Base-by-base conservation (phyloP, 1,140 invertebrate species). In the Temnothorax nylanderi region DNA sequence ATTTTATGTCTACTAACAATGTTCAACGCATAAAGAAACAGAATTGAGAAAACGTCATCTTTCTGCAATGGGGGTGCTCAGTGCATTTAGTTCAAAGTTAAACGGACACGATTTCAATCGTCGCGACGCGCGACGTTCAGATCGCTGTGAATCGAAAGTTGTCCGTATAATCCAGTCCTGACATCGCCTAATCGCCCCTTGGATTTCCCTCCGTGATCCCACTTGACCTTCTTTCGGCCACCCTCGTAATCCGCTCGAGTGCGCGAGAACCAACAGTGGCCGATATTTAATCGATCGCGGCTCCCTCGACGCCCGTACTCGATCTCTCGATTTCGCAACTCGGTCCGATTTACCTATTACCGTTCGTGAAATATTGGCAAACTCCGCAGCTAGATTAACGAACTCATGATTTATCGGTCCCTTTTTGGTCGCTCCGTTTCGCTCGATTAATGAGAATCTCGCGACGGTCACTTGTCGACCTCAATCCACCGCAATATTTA, bases 221-320 rank as follows among this genome's bases (percentile, higher is more conserved):
- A 60, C 62, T 85, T 77, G 88, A 84, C 72, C 88, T 87, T 87
- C 89, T 87, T 88, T 74, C 77, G 51, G 2, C 18, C 82, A 34
- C 34, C 56, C 76, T 60, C 62, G 77, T 89, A 89, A 89, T 89
- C 88, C 80, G 32, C 11, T 18, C n/a, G 44, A 60, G 77, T 56
- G 88, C 78, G 86, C 88, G 74, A 58, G 49, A 72, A 64, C 37
- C 74, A 67, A 80, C 51, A 65, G 37, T 16, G 5, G 37, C 60
- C 85, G 88, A 87, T 88, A 72, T 81, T 82, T 88, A 85, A 90
- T 90, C 88, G 89, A 90, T 90, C 88, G 89, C 65, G 69, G 44
- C 88, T 72, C 85, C 82, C 88, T 51, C 69, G 77, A 67, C 56
- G 26, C 64, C 54, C 65, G 51, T 26, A 26, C 56, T 64, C 76